Percentiles rank a stretch among this genome's conserved stretches.
Conservation (phyloP, 1,140 invertebrate genomes). For the Musca vetustissima region DNA sequence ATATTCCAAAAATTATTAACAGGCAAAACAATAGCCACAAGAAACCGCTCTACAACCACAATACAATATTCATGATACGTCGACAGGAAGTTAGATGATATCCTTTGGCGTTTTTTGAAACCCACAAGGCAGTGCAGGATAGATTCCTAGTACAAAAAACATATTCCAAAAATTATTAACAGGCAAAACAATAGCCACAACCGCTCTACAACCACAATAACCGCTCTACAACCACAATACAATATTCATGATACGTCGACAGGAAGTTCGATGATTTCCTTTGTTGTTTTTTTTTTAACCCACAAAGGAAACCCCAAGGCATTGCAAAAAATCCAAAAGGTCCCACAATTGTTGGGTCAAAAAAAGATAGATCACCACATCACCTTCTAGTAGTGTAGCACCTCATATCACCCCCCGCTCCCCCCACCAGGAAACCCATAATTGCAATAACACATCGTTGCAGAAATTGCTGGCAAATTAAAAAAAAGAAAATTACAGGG, state of each 20-base stretch:
- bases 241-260: background rate
- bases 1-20: background rate
- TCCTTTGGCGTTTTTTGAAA: background rate
- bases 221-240: background rate
- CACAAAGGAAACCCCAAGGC: background rate
- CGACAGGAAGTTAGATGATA: constrained; percentile 6
- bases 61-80: background rate
- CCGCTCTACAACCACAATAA: too few species aligned
- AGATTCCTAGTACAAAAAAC: background rate
- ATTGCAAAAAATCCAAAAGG: too few species aligned
- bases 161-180: background rate
- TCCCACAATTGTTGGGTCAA: too few species aligned
- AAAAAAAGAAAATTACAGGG: constrained; percentile 16
- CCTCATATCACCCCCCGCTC: background rate
- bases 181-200: background rate
- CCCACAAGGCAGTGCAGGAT: background rate
- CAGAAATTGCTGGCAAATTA: background rate
- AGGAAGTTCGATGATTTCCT: constrained; percentile 3
- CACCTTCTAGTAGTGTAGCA: background rate
- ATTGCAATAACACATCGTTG: background rate
- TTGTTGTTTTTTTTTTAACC: background rate
- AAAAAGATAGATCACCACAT: background rate
- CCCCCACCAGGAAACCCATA: background rate
- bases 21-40: background rate
- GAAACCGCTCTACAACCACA: background rate